These are phyloP conservation scores for Caenorhabditis sinica DNA, from an alignment of 2,888 invertebrate species.

Conservation along the genomic window DNA sequence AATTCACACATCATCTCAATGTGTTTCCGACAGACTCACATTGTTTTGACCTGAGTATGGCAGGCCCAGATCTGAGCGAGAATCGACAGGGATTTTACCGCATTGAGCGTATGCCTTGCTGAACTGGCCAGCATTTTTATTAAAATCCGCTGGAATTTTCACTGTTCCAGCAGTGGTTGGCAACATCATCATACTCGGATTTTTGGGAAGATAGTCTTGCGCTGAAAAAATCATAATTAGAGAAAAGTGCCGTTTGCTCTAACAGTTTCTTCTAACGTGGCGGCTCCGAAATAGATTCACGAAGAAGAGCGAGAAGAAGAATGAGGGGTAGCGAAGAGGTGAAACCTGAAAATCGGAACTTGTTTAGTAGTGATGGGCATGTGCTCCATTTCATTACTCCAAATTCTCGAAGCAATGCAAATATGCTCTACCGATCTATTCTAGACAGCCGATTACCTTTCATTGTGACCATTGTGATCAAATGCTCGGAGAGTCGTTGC, in stretches of 20 bases:
- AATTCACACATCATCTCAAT: no score
- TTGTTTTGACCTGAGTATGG: no score
- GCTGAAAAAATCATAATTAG: constrained; percentile 3
- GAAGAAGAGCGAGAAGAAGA: background rate
- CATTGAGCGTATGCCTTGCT: background rate
- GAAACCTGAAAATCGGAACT: constrained; percentile 10
- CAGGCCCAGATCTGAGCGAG: no score
- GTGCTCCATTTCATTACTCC: no score
- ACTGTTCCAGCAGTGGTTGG: constrained; percentile 7
- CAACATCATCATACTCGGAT: background rate
- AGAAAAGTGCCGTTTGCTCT: background rate
- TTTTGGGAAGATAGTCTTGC: background rate
- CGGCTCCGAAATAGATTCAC: background rate
- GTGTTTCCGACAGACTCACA: no score
- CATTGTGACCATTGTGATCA: constrained; percentile 18
- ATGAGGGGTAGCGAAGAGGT: constrained; percentile 19
- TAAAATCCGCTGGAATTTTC: background rate
- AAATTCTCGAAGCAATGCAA: no score
- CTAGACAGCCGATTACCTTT: constrained; percentile 7
- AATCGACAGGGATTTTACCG: background rate
- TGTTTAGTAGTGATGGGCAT: no score
- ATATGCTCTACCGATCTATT: no score
- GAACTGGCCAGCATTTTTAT: no score
- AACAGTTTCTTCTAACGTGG: background rate
- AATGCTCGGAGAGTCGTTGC: constrained; percentile 9